phyloP scores from a whole-genome alignment of 2,113 vertebrate genomes.

The Calidris pygmaea region DNA sequence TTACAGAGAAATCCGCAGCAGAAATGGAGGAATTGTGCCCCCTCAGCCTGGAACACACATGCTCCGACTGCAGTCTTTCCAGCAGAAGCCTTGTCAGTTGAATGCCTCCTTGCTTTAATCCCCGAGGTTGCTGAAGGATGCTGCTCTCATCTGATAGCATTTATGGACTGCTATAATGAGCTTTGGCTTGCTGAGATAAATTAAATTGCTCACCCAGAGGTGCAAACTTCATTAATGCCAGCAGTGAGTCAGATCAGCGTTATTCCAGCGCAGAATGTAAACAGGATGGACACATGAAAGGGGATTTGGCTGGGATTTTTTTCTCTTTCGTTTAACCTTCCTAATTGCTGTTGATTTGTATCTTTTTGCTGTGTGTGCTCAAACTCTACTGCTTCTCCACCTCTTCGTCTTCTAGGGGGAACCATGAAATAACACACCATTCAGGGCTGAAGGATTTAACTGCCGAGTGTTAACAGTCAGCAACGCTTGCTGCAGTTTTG shows the following conservation, averaged over 20 bases:
- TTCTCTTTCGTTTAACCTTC: background rate
- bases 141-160: constrained; percentile 55
- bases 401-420: background rate
- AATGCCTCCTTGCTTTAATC: constrained; percentile 43
- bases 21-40: background rate
- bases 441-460: background rate
- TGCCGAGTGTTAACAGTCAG: background rate
- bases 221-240: constrained; percentile 59
- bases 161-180: constrained; percentile 41
- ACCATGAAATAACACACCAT: background rate
- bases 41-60: background rate
- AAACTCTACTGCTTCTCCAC: background rate
- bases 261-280: constrained; percentile 15
- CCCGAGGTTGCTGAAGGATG: constrained; percentile 29
- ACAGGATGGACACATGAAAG: constrained; percentile 46
- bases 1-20: background rate
- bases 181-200: constrained; percentile 52
- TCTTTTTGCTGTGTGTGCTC: background rate
- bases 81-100: constrained; percentile 2
- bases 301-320: background rate
- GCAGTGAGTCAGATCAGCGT: background rate
- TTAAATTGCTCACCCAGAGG: constrained; percentile 51
- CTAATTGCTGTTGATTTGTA: constrained; percentile 43
- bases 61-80: background rate
- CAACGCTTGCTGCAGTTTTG: background rate